These are phyloP conservation scores for Nothobranchius furzeri DNA, from an alignment of 2,113 vertebrate genomes.

Conservation along the genomic window DNA sequence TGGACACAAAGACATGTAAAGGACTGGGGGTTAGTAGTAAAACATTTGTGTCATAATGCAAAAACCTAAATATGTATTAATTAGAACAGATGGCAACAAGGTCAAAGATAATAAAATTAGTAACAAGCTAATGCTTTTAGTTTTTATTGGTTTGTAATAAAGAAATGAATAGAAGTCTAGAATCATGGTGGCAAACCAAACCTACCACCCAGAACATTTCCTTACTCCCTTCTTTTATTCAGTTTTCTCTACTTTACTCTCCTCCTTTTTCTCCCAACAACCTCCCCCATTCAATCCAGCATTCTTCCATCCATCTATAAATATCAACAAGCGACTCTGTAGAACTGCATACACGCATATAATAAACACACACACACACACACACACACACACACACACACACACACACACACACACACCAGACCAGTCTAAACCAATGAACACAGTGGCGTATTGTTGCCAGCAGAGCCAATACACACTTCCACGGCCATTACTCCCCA, in stretches of 20 bases:
- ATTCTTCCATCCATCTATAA: slow-evolving; percentile 65
- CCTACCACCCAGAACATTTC: slow-evolving; percentile 1
- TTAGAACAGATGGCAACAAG: neutral
- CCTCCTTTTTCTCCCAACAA: slow-evolving; percentile 10
- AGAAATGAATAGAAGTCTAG: too few relatives aligned
- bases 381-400: neutral
- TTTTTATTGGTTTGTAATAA: too few relatives aligned
- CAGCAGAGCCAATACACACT: slow-evolving; percentile 71
- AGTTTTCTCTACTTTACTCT: slow-evolving; percentile 18
- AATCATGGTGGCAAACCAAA: neutral
- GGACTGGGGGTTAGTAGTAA: neutral
- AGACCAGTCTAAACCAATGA: slow-evolving; percentile 66
- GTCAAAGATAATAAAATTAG: neutral
- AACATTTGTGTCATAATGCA: neutral
- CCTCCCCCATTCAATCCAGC: slow-evolving; percentile 43
- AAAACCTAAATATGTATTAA: too few relatives aligned
- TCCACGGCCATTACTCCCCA: slow-evolving; percentile 77
- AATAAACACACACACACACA: slow-evolving; percentile 26
- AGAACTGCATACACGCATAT: slow-evolving; percentile 45
- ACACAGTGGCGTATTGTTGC: slow-evolving; percentile 75
- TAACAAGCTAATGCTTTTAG: too few relatives aligned
- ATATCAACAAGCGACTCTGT: slow-evolving; percentile 64
- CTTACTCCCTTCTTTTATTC: neutral
- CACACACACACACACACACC: too few relatives aligned
- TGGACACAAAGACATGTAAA: slow-evolving; percentile 24